Conservation (phyloP, 2,797 vertebrate genomes). For the Glossophaga mutica region DNA sequence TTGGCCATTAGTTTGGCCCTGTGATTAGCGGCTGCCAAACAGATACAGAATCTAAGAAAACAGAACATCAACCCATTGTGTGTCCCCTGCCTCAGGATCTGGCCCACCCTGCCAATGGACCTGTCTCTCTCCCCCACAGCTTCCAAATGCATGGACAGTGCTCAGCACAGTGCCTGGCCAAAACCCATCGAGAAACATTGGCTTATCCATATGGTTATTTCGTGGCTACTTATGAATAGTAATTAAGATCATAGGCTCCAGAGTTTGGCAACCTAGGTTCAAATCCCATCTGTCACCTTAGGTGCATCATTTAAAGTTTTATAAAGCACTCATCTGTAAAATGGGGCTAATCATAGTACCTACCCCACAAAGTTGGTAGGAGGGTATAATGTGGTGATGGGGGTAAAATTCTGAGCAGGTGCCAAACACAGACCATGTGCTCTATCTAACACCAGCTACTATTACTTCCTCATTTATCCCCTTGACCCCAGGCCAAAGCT, state of each 20-base stretch:
- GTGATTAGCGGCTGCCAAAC: neutral
- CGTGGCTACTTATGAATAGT: neutral
- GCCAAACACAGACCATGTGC: neutral
- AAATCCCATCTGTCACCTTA: neutral
- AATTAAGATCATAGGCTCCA: neutral
- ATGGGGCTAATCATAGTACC: neutral
- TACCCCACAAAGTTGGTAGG: neutral
- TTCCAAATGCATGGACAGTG: no score
- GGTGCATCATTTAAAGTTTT: neutral
- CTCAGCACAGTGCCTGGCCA: neutral
- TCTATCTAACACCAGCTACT: neutral
- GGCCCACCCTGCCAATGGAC: neutral
- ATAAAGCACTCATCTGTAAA: neutral
- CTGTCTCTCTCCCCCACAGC: neutral
- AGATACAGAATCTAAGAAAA: neutral
- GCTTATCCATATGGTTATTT: neutral
- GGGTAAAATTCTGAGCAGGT: neutral
- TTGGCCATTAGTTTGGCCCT: neutral
- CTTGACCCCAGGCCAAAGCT: neutral
- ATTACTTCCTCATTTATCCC: neutral
- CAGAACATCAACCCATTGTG: neutral
- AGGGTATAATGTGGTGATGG: neutral
- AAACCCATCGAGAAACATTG: neutral
- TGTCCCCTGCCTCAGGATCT: neutral
- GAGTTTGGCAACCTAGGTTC: neutral